phyloP scores from a whole-genome alignment of 1,140 invertebrate genomes.

The Mesaphorura yosii region DNA sequence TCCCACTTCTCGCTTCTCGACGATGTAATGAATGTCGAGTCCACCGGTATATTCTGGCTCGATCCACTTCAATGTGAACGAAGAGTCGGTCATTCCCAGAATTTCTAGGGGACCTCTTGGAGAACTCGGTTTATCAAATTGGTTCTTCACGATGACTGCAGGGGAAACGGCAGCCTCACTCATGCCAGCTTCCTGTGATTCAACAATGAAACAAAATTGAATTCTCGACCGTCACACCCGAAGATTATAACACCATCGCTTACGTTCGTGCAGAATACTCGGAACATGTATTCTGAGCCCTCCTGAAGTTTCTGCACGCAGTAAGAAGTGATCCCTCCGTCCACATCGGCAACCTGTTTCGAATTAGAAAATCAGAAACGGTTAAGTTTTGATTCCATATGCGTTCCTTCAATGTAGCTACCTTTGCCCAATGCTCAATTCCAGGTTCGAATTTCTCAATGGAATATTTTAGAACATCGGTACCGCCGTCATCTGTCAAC shows the following conservation, averaged over 20 bases:
- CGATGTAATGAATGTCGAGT: conserved; percentile 67
- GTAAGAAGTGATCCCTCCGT: conserved; percentile 55
- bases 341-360: conserved; percentile 55
- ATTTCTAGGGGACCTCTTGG: conserved; percentile 66
- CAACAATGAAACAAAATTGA: too few relatives aligned
- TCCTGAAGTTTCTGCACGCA: conserved; percentile 63
- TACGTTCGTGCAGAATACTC: conserved; percentile 70
- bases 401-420: conserved; percentile 21
- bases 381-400: background rate
- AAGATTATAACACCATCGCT: too few relatives aligned
- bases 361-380: too few relatives aligned
- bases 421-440: too few relatives aligned
- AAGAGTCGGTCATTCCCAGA: conserved; percentile 65
- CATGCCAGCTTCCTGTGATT: too few relatives aligned
- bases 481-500: too few relatives aligned
- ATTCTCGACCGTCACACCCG: conserved; percentile 13
- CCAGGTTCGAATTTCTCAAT: conserved; percentile 72
- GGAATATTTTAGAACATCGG: conserved; percentile 63
- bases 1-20: conserved; percentile 62
- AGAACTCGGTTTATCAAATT: too few relatives aligned
- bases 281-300: conserved; percentile 69
- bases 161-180: conserved; percentile 33
- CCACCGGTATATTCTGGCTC: conserved; percentile 71
- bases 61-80: conserved; percentile 73
- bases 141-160: too few relatives aligned